A percentile compares a stretch with the other conserved stretches of the same genome.
Conservation (phyloP, 2,888 invertebrate species). For the Orthonevra nobilis region DNA sequence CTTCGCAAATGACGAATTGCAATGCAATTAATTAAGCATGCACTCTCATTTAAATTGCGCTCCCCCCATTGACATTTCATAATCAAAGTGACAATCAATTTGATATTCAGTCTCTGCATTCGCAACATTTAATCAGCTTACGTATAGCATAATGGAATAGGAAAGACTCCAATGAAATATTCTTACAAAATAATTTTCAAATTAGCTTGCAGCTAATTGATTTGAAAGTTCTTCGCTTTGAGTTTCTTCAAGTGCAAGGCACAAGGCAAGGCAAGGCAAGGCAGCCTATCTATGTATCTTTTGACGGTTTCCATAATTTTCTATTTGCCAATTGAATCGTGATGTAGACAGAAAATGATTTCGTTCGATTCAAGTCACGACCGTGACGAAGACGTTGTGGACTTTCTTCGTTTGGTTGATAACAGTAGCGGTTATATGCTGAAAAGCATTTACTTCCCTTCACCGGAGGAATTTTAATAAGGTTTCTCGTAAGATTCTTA, state of each 20-base stretch:
- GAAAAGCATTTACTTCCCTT: slow-evolving; percentile 1
- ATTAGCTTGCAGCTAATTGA: slow-evolving; percentile 35
- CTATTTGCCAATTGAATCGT: slow-evolving; percentile 57
- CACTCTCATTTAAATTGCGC: slow-evolving; percentile 25
- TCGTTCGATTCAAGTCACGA: slow-evolving; percentile 59
- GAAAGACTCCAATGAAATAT: too few species aligned
- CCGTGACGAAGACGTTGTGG: slow-evolving; percentile 5
- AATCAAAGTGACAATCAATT: slow-evolving; percentile 17
- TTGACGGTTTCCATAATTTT: slow-evolving; percentile 16
- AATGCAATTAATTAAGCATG: slow-evolving; percentile 23
- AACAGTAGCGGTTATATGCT: slow-evolving; percentile 27
- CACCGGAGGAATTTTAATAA: slow-evolving; percentile 52
- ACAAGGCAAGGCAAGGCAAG: too few species aligned
- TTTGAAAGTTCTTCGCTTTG: slow-evolving; percentile 27
- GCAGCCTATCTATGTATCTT: too few species aligned
- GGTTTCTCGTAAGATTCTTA: slow-evolving; percentile 12
- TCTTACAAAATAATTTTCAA: slow-evolving; percentile 12
- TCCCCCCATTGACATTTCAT: slow-evolving; percentile 23
- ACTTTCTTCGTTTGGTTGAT: slow-evolving; percentile 46
- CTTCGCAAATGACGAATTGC: slow-evolving; percentile 23
- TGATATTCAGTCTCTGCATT: neutral
- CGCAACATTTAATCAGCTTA: slow-evolving; percentile 39
- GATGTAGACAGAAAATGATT: slow-evolving; percentile 16
- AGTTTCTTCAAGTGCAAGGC: slow-evolving; percentile 36
- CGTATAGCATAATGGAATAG: slow-evolving; percentile 13